These are phyloP conservation scores for Chamaea fasciata DNA, from an alignment of 2,113 vertebrate genomes.

Conservation along the genomic window DNA sequence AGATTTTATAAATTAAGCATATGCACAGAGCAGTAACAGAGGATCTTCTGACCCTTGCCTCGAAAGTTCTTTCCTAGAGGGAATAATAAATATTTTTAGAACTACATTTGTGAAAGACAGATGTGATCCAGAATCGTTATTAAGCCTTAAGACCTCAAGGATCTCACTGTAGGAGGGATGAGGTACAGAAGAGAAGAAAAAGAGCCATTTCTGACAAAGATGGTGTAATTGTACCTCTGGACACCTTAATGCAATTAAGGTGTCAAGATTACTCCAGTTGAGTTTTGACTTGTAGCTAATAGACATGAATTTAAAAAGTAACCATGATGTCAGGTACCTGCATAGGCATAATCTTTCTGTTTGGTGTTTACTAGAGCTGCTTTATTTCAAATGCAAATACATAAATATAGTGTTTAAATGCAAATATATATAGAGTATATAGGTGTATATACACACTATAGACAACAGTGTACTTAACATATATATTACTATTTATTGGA, in stretches of 20 bases:
- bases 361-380: neutral
- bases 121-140: neutral
- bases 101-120: neutral
- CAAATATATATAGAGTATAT: neutral
- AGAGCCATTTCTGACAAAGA: neutral
- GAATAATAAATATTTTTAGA: constrained; percentile 15
- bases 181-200: neutral
- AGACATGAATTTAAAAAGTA: neutral
- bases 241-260: neutral
- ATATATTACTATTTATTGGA: neutral
- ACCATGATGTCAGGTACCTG: neutral
- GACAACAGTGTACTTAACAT: neutral
- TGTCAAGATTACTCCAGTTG: neutral
- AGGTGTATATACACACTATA: neutral
- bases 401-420: too few relatives aligned
- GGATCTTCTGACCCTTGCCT: neutral
- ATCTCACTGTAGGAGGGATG: neutral
- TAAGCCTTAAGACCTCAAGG: neutral
- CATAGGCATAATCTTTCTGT: neutral
- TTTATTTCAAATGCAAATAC: neutral
- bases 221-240: neutral
- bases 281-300: neutral
- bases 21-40: neutral
- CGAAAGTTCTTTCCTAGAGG: neutral
- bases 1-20: neutral